phyloP scores from a whole-genome alignment of 2,797 vertebrate species.

The Nyctalus aviator region DNA sequence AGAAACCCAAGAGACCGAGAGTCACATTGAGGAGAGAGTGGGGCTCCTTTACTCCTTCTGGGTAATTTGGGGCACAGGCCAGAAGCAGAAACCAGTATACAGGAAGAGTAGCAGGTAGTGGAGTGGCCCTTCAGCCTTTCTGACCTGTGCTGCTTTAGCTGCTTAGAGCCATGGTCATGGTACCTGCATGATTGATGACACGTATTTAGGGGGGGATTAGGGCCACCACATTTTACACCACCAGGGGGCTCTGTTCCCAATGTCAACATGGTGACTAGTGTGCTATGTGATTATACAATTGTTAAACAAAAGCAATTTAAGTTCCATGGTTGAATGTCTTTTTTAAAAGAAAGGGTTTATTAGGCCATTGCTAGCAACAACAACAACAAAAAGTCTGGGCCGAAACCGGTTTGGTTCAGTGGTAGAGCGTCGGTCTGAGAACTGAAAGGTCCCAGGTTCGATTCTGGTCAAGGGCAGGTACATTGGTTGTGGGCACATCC shows the following conservation, averaged over 20 bases:
- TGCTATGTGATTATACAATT: background rate
- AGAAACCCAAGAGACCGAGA: rapidly evolving
- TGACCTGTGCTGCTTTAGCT: background rate
- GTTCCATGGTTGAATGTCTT: background rate
- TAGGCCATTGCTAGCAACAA: background rate
- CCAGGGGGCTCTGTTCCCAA: background rate
- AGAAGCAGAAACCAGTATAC: background rate
- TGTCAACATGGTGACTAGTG: background rate
- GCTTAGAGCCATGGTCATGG: background rate
- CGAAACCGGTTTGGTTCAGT: no score
- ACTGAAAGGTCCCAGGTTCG: no score
- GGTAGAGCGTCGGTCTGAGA: no score
- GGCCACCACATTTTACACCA: background rate
- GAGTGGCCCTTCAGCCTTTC: background rate
- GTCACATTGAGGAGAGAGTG: background rate
- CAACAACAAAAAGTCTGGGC: background rate
- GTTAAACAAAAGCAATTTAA: background rate
- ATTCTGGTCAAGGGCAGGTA: no score
- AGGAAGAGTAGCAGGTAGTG: background rate
- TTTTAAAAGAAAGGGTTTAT: background rate
- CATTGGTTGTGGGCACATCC: no score
- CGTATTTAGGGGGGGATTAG: background rate
- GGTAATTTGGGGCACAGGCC: background rate
- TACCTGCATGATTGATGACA: background rate
- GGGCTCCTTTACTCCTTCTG: background rate